Base-by-base conservation (phyloP, 2,797 vertebrate genomes). In the Scolopax bukidnonensis region DNA sequence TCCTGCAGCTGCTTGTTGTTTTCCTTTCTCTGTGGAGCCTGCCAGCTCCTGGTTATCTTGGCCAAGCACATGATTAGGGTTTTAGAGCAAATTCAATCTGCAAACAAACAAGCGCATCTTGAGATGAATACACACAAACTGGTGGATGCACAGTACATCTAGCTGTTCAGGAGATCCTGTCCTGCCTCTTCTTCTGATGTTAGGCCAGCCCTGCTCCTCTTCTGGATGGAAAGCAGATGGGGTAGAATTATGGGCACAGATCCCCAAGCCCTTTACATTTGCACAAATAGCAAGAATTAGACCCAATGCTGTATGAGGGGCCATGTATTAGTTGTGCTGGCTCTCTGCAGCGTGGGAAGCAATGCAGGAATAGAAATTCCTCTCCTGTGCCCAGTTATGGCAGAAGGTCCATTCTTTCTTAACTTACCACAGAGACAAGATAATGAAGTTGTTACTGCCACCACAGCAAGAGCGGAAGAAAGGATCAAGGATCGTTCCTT, bases 1-100 rank as follows among this genome's bases (percentile, higher is more conserved):
- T 95, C 94, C 94, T 81, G 61, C 94, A 97, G 91, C 93, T 97
- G 94, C 86, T 93, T 73, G 65, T 92, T 96, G 96, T 95, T 95
- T 96, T 95, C 68, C 53, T 77, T 93, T 93, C 81, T 85, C 68
- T 65, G 51, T 51, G 61, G 50, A 89, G 88, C 81, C 93, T 95
- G 88, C 90, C 94, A 95, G 90, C 61, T 87, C 75, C 50, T 84
- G 65, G 95, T 87, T 94, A 69, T 94, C 92, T 92, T 94, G 81
- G 90, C 94, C 93, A 89, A 92, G 88, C 71, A 92, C 77, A 89
- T 28, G 84, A 96, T 85, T 92, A 93, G 92, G 71, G 65, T 75
- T 95, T 93, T 69, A 95, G 71, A 84, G 76, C 50, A 90, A 93
- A 93, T 81, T 80, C 59, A 43, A 59, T 69, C 61, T 83, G 93